Conservation (phyloP, 1,140 invertebrate genomes). For the Theocolax elegans region DNA sequence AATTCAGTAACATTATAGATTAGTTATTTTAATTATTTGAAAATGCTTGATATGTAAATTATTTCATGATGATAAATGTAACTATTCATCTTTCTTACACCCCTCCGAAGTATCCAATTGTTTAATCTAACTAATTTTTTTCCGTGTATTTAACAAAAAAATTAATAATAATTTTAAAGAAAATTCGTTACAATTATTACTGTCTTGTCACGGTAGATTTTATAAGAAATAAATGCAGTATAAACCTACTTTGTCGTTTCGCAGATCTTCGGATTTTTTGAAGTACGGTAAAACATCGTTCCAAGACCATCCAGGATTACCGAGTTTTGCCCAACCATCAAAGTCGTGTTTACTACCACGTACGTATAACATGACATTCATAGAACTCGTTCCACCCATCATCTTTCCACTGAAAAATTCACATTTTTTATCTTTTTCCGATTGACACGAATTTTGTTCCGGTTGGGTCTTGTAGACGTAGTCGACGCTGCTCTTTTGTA, state of each 20-base stretch:
- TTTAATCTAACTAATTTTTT: no score
- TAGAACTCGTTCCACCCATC: constrained; percentile 76
- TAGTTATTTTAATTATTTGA: no score
- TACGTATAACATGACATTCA: constrained; percentile 81
- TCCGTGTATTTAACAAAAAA: no score
- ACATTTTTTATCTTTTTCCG: constrained; percentile 18
- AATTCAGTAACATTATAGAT: no score
- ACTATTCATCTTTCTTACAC: no score
- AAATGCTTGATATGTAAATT: no score
- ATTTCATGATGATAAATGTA: no score
- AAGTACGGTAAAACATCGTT: constrained; percentile 82
- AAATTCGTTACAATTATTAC: not conserved
- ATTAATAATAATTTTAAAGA: not conserved
- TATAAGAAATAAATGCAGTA: no score
- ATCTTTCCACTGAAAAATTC: constrained; percentile 13
- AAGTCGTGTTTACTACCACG: constrained; percentile 76
- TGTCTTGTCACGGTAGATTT: constrained; percentile 28
- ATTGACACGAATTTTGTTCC: constrained; percentile 48
- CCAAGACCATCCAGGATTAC: constrained; percentile 88
- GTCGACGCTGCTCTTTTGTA: constrained; percentile 61
- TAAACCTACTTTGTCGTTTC: not conserved
- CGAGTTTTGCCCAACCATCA: constrained; percentile 75
- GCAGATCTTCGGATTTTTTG: constrained; percentile 77
- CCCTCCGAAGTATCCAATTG: no score
- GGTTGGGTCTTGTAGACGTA: constrained; percentile 67